Base-by-base conservation (phyloP, 2,888 invertebrate genomes). In the Lumbricus terrestris region DNA sequence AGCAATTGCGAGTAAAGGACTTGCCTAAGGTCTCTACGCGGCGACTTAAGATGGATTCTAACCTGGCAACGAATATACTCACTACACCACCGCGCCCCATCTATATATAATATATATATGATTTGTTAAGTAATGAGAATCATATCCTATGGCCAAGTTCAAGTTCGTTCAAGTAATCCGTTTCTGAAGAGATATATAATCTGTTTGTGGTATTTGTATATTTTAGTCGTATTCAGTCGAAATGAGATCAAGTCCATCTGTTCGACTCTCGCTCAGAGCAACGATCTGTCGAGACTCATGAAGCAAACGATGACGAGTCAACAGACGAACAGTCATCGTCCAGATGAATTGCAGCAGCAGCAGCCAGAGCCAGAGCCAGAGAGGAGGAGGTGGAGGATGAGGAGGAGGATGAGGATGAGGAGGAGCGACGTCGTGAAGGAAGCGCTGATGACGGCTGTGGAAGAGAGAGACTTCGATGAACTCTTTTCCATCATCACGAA, bases 391-490 rank as follows among this genome's bases (percentile, higher is more conserved):
- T 23, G 33, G 85, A 85, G n/a, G 2, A 6, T n/a, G n/a, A n/a
- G n/a, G n/a, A n/a, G n/a, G n/a, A n/a, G n/a, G 85, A 34, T 6
- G 35, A 11, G 4, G 23, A 37, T 11, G 85, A 37, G 33, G 85
- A 85, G n/a, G 2, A 6, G 35, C 85, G 34, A 11, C 16, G 29
- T 42, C 95, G 98, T 91, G 97, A 97, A 34, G 96, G 97, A 92
- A 97, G 97, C 42, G 96, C 98, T 93, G 97, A 98, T 90, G 97
- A n/a, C n/a, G n/a, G n/a, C 97, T 92, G 98, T 97, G 95, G 98
- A 98, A 95, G 97, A 97, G 93, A 97, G 97, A 92, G 97, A 97
- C 95, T 98, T 97, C 95, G 96, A 97, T 93, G 97, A 98, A 95
- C 96, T 98, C 93, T 98, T 98, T 96, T 96, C 97, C 93, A 97